A percentile compares a stretch with the other conserved stretches of the same genome.
These are phyloP conservation scores for Anthoptus insignis DNA, from an alignment of 2,888 invertebrate species.

Conservation along the genomic window DNA sequence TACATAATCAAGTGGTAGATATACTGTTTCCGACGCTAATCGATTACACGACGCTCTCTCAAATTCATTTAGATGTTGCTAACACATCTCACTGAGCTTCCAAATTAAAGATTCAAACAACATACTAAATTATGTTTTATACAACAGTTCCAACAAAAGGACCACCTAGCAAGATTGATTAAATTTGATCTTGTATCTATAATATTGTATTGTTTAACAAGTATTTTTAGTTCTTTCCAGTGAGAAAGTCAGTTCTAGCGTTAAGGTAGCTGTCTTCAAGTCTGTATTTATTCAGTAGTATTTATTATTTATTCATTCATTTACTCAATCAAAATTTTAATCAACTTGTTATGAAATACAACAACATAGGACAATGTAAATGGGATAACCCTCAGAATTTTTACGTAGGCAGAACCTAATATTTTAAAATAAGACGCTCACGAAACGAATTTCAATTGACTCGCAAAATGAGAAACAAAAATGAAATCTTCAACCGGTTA, in stretches of 20 bases:
- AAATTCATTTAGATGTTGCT: conserved; percentile 9
- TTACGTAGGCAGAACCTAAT: background rate
- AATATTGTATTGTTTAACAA: background rate
- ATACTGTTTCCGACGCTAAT: conserved; percentile 45
- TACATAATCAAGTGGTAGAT: conserved; percentile 33
- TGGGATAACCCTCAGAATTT: no score
- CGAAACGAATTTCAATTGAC: background rate
- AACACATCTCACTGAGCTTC: no score
- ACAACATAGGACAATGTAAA: no score
- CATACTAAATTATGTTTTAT: background rate
- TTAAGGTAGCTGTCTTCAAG: background rate
- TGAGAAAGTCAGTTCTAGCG: background rate
- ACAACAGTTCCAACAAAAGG: background rate
- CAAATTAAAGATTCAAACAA: background rate
- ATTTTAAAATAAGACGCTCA: background rate
- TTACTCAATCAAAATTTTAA: no score
- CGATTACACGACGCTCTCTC: conserved; percentile 39
- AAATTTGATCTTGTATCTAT: background rate
- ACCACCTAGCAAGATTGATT: background rate
- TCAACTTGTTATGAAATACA: no score
- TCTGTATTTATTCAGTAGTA: background rate
- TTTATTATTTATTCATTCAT: no score
- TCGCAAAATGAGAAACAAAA: background rate
- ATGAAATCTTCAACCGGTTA: background rate
- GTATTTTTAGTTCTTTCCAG: no score